These are phyloP conservation scores for Dasypogon diadema DNA, from an alignment of 2,888 invertebrate genomes.

Conservation along the genomic window DNA sequence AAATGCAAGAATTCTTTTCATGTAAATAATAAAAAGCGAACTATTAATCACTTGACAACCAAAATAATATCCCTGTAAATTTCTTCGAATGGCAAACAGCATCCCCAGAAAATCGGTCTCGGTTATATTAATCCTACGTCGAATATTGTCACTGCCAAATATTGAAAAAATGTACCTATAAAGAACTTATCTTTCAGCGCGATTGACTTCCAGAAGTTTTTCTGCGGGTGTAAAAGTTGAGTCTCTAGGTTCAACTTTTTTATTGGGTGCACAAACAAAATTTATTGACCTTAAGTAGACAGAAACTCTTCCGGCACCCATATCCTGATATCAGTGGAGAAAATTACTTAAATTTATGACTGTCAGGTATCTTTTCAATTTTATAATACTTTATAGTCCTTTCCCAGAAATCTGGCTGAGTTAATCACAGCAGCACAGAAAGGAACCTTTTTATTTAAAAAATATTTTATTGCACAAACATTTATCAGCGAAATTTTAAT, in stretches of 20 bases:
- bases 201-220: neutral
- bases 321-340: neutral
- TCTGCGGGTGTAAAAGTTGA: neutral
- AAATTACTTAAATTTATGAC: conserved; percentile 33
- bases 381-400: too few species aligned
- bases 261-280: neutral
- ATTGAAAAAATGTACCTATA: neutral
- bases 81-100: too few species aligned
- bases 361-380: conserved; percentile 7
- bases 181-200: neutral
- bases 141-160: neutral
- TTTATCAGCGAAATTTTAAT: too few species aligned
- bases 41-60: too few species aligned
- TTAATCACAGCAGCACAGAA: too few species aligned
- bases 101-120: too few species aligned
- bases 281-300: conserved; percentile 25
- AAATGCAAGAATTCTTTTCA: too few species aligned
- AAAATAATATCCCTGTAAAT: too few species aligned
- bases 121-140: neutral
- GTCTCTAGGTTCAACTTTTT: conserved; percentile 9
- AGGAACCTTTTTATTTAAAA: too few species aligned
- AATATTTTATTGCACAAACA: too few species aligned
- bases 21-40: too few species aligned
- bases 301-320: neutral
- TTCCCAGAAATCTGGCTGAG: too few species aligned